These are phyloP conservation scores for Meghimatium bilineatum DNA, from an alignment of 2,888 invertebrate species.

Conservation along the genomic window DNA sequence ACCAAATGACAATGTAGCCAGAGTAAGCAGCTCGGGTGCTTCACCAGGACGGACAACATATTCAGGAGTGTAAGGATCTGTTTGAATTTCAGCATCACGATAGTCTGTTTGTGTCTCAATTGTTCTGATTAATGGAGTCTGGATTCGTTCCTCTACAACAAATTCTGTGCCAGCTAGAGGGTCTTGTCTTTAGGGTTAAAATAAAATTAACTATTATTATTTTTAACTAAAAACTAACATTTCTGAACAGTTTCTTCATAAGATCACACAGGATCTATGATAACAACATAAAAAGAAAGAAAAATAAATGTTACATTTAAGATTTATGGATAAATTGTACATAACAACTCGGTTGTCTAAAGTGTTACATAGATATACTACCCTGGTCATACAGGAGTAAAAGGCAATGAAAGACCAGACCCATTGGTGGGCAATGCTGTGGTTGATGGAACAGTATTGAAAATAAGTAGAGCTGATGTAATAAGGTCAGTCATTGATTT, in stretches of 20 bases:
- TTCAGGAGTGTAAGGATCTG: constrained; percentile 86
- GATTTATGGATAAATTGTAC: too few species aligned
- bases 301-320: too few species aligned
- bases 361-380: too few species aligned
- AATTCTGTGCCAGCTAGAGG: constrained; percentile 68
- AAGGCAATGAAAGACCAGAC: too few species aligned
- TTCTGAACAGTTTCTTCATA: background rate
- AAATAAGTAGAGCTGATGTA: too few species aligned
- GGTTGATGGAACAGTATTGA: too few species aligned
- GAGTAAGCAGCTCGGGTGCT: constrained; percentile 83
- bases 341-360: too few species aligned
- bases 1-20: constrained; percentile 83
- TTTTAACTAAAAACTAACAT: background rate
- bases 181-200: constrained; percentile 66
- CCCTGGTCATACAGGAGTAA: too few species aligned
- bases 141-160: constrained; percentile 62
- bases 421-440: too few species aligned
- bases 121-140: constrained; percentile 74
- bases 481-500: too few species aligned
- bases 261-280: too few species aligned
- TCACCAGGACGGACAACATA: constrained; percentile 79
- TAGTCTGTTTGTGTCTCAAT: constrained; percentile 84
- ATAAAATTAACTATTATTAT: background rate
- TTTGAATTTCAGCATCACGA: constrained; percentile 87
- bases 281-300: too few species aligned